Conservation (phyloP, 2,113 vertebrate genomes). For the Bettongia penicillata region DNA sequence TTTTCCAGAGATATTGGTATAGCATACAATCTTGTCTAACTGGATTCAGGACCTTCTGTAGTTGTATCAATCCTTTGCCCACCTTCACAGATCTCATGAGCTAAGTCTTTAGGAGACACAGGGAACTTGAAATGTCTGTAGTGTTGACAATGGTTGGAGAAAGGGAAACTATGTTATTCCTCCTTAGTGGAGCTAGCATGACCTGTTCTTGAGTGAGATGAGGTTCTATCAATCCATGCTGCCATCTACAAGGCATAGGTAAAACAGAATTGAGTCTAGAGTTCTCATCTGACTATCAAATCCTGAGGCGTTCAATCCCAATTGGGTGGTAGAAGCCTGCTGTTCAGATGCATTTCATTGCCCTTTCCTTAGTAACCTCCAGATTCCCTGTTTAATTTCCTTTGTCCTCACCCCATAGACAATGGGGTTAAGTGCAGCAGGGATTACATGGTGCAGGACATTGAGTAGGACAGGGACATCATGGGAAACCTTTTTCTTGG, state of each 20-base stretch:
- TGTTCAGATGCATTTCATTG: not conserved
- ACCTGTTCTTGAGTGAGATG: not conserved
- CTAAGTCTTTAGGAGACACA: not conserved
- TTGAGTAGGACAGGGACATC: slow-evolving; percentile 66
- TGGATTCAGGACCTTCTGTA: not conserved
- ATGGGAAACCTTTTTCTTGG: slow-evolving; percentile 40
- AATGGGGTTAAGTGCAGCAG: slow-evolving; percentile 66
- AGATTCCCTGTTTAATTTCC: not conserved
- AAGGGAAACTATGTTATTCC: not conserved
- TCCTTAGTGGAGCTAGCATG: not conserved
- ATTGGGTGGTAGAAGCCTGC: not conserved
- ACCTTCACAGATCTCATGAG: not conserved
- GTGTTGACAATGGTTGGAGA: not conserved
- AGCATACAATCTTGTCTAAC: not conserved
- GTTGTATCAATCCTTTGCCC: not conserved
- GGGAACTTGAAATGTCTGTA: not conserved
- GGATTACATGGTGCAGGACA: slow-evolving; percentile 60
- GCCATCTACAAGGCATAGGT: not conserved
- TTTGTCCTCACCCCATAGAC: slow-evolving; percentile 58
- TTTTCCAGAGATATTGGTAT: not conserved
- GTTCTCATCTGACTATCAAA: not conserved
- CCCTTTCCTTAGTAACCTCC: not conserved
- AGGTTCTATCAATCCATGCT: not conserved
- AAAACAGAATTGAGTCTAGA: not conserved
- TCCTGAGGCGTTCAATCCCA: not conserved